Conservation (phyloP, 2,888 invertebrate genomes). For the Tetragonisca angustula region DNA sequence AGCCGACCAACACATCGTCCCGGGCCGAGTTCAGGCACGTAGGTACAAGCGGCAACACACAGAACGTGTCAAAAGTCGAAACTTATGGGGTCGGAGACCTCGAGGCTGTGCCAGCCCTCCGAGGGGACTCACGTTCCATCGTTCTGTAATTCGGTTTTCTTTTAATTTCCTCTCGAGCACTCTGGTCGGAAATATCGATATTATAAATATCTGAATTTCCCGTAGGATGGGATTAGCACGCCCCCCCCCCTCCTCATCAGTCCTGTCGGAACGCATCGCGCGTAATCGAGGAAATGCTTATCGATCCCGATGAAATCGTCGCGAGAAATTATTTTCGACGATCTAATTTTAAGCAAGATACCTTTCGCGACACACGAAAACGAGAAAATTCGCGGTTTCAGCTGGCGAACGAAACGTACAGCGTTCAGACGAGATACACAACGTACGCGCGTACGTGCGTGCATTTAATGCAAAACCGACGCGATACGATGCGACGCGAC, state of each 20-base stretch:
- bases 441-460: background rate
- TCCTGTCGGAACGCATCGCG: background rate
- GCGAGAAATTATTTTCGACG: background rate
- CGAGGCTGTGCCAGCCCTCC: constrained; percentile 3
- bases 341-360: background rate
- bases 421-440: background rate
- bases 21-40: constrained; percentile 51
- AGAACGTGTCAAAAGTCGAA: constrained; percentile 67
- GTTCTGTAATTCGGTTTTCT: constrained; percentile 55
- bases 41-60: constrained; percentile 19
- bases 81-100: constrained; percentile 55
- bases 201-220: constrained; percentile 29
- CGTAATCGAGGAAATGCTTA: background rate
- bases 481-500: constrained; percentile 22
- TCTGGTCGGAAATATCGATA: constrained; percentile 23
- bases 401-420: background rate
- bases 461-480: constrained; percentile 42
- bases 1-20: constrained; percentile 41
- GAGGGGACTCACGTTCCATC: constrained; percentile 19
- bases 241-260: too few species aligned
- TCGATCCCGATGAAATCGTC: background rate
- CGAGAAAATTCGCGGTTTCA: constrained; percentile 15
- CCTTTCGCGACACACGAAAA: background rate
- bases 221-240: constrained; percentile 3
- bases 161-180: constrained; percentile 12